Evolutionary conservation across 2,113 vertebrate genomes (phyloP), one percentile per base, ranked within the genome.

Genomic region (Oenanthe melanoleuca): DNA sequence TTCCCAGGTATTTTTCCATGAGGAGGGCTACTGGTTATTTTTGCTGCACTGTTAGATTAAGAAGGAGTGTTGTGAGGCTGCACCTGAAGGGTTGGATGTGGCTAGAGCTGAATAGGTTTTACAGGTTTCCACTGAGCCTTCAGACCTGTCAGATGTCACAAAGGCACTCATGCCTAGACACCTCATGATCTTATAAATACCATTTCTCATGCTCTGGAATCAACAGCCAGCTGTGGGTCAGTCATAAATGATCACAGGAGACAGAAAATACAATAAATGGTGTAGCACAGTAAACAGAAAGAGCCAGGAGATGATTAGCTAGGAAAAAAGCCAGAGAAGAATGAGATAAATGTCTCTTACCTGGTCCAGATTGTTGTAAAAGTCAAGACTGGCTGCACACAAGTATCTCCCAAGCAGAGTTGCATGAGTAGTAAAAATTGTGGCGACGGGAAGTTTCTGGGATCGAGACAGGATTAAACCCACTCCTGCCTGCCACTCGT

Each of bases 361-460:
- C 97, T 99, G 99, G 63, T 98, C 98, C 28, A 99, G 98, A 69
- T 98, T 99, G 97, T 99, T 99, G 97, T 99, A 99, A 87, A 99
- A 99, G 96, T 99, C 99, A 6, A 97, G 98, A 42, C 97, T 99
- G 56, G 99, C 99, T 21, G 99, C 99, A 83, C 99, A 99, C 42
- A 99, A 97, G 88, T 99, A 99, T 45, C 99, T 97, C 37, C 99
- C 99, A 65, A 99, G 98, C 65, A 99, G 97, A 2, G 99, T 99
- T 3, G 99, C 99, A 0, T 99, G 99, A 12, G 99, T 99, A 2
- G 99, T 99, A 87, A 99, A 99, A 57, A 99, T 97, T 0, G 99
- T 99, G 20, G 99, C 99, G 1, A 99, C 96, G 0, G 99, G 99
- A 80, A 99, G 98, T 53, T 99, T 99, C 63, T 98, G 97, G 38